Evolutionary conservation across 2,113 vertebrate genomes (phyloP).

Genomic region (Papio anubis): DNA sequence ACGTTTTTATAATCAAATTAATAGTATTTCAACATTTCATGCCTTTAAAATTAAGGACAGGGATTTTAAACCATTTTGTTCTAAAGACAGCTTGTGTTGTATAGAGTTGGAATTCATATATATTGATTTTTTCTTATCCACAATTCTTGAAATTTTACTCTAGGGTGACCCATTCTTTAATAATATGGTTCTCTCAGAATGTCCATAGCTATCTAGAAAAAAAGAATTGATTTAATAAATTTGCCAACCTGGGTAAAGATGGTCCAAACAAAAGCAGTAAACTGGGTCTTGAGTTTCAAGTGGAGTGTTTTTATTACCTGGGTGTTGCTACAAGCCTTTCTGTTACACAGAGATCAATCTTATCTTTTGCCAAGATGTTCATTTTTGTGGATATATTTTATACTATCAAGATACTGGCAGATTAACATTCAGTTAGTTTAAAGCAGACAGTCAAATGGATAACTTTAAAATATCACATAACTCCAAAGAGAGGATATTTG

Average conservation of each 20-base stretch:
- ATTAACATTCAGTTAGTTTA: slow-evolving; percentile 35
- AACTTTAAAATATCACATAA: slow-evolving; percentile 1
- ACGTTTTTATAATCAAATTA: background rate
- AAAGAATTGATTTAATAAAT: background rate
- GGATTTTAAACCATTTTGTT: background rate
- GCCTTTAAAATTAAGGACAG: slow-evolving; percentile 18
- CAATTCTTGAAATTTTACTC: background rate
- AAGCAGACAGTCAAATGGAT: background rate
- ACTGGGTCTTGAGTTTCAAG: background rate
- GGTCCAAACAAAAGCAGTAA: background rate
- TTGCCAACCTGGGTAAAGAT: background rate
- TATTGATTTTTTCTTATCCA: background rate
- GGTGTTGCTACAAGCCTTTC: background rate
- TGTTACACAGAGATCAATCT: background rate
- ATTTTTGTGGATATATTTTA: background rate
- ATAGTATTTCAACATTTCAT: background rate
- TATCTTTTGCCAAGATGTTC: background rate
- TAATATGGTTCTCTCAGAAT: background rate
- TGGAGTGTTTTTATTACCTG: background rate
- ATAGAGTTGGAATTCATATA: background rate
- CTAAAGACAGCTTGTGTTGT: background rate
- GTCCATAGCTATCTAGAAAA: background rate
- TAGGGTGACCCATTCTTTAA: background rate
- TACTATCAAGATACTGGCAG: background rate
- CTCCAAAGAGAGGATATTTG: background rate